Evolutionary conservation across 2,888 invertebrate genomes (phyloP).

Genomic region (Linnaemya vulpina): DNA sequence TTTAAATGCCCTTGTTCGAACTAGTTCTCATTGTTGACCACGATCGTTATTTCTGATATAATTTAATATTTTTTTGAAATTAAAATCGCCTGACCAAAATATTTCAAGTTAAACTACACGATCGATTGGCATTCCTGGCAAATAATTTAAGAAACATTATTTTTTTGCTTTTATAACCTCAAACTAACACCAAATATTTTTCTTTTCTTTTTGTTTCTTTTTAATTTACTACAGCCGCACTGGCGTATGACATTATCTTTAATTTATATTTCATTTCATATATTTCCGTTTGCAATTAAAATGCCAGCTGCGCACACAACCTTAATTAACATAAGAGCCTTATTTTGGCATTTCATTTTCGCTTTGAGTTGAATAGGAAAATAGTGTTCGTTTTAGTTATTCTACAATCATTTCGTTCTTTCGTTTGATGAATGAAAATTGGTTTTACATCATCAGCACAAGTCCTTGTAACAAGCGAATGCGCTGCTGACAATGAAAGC

Average conservation of each 20-base stretch:
- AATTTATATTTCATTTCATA: not conserved
- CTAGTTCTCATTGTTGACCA: too few relatives aligned
- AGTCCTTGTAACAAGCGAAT: not conserved
- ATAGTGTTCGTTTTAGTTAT: conserved; percentile 3
- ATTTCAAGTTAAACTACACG: too few relatives aligned
- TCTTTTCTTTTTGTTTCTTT: too few relatives aligned
- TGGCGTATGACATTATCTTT: not conserved
- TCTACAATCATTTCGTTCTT: not conserved
- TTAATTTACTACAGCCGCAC: not conserved
- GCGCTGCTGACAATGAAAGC: not conserved
- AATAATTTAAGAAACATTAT: too few relatives aligned
- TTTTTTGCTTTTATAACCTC: too few relatives aligned
- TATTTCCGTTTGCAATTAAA: conserved; percentile 1
- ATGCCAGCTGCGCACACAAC: not conserved
- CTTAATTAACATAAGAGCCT: conserved; percentile 5
- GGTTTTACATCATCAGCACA: conserved; percentile 16
- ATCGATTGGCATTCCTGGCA: too few relatives aligned
- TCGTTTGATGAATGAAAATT: conserved; percentile 30
- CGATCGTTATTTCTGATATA: too few relatives aligned
- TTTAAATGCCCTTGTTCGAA: too few relatives aligned
- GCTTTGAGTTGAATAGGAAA: conserved; percentile 21
- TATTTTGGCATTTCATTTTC: not conserved
- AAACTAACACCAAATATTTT: too few relatives aligned
- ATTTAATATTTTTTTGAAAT: too few relatives aligned
- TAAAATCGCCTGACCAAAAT: too few relatives aligned